Base-by-base conservation (phyloP, 2,797 vertebrate genomes). In the Aselliscus stoliczkanus region DNA sequence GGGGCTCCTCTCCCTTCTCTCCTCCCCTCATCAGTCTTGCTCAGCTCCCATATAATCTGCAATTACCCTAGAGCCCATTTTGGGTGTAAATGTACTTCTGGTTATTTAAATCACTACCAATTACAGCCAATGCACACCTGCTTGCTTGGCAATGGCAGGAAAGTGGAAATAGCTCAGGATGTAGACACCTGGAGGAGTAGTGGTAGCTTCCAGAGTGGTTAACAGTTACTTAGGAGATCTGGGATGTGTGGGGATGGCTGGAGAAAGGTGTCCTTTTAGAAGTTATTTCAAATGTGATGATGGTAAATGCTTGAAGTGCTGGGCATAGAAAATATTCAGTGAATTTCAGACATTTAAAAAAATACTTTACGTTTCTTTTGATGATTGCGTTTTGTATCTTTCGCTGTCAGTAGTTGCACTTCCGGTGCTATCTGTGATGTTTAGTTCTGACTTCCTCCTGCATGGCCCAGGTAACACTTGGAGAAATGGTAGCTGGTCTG, bases 71-170 rank as follows among this genome's bases (percentile, higher is more conserved):
- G 17, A 29, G 62, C 13, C 2, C 18, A 5, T 47, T 13, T 31
- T 37, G 14, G 31, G 25, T 29, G 13, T 34, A 20, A 73, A 29
- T 65, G 5, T 1, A 12, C 64, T 34, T 67, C 34, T 56, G 75
- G 42, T 39, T 44, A 23, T 44, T 11, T n/a, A 8, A 27, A 2
- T 34, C 39, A 31, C 69, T 23, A 23, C 39, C 18, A 2, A 6
- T 11, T 29, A 3, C 2, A 14, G 54, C 34, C 27, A 14, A 1
- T 39, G 60, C n/a, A 5, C 1, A 6, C 52, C 25, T 44, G 31
- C 12, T 76, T 0, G 0, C 0, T 7, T 11, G 56, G 50, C 50
- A 9, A 37, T 13, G 1, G 1, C 69, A 67, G 37, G 34, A 13
- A 3, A 62, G 25, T 14, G 25, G 67, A 58, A 20, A 7, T 0